Conservation (phyloP, 1,140 invertebrate genomes). For the Papilio glaucus region DNA sequence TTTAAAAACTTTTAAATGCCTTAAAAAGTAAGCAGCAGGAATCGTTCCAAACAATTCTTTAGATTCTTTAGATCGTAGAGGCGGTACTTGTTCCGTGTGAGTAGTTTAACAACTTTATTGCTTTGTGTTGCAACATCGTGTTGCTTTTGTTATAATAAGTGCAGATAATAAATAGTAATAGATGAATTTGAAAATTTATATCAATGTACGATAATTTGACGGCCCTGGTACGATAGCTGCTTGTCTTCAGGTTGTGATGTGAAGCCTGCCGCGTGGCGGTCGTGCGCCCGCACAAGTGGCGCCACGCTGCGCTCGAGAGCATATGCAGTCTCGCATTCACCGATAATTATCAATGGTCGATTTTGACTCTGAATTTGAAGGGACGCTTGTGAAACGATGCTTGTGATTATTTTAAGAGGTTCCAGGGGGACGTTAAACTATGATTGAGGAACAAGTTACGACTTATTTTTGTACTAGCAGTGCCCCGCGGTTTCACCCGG, state of each 20-base stretch:
- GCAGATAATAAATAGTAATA: slow-evolving; percentile 4
- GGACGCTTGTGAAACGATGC: too few species aligned
- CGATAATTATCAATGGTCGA: slow-evolving; percentile 25
- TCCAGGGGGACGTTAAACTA: background rate
- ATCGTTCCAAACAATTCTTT: too few species aligned
- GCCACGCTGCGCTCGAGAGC: slow-evolving; percentile 46
- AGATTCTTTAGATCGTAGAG: too few species aligned
- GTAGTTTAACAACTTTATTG: background rate
- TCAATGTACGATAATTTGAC: too few species aligned
- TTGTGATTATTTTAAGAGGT: background rate
- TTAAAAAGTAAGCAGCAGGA: too few species aligned
- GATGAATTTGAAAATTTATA: too few species aligned
- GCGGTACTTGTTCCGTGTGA: background rate
- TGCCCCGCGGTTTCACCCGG: too few species aligned
- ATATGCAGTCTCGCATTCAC: slow-evolving; percentile 39
- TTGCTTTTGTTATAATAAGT: background rate
- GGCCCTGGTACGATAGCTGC: too few species aligned
- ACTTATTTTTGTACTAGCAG: too few species aligned
- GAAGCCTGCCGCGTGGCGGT: slow-evolving; percentile 42
- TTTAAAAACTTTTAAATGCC: too few species aligned
- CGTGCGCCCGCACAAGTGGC: slow-evolving; percentile 42
- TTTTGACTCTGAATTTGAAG: slow-evolving; percentile 13
- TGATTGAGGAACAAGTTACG: too few species aligned
- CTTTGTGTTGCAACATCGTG: background rate
- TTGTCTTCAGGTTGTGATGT: too few species aligned